phyloP scores from a whole-genome alignment of 2,113 vertebrate genomes.

The Acrocephalus arundinaceus region DNA sequence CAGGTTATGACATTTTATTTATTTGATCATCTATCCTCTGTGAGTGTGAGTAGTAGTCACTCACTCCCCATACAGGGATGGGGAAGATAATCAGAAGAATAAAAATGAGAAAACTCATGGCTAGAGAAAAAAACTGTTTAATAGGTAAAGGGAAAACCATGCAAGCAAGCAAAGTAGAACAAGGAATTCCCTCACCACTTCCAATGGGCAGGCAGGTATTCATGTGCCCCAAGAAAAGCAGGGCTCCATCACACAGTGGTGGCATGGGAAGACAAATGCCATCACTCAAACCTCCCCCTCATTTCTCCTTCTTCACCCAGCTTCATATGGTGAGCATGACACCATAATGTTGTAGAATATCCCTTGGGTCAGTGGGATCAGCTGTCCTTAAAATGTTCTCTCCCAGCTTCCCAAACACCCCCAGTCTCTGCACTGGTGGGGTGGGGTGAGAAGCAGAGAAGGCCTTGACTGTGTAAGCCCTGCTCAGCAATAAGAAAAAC shows the following conservation, averaged over 20 bases:
- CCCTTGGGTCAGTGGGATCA: not conserved
- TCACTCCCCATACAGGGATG: not conserved
- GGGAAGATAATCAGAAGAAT: not conserved
- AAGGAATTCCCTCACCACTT: not conserved
- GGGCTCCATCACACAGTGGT: not conserved
- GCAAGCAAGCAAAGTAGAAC: not conserved
- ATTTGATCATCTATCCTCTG: not conserved
- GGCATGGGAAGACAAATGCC: not conserved
- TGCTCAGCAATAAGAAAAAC: not conserved
- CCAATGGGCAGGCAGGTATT: not conserved
- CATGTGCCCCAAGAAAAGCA: not conserved
- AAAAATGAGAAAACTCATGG: not conserved
- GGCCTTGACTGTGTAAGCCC: not conserved
- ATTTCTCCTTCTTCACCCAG: not conserved
- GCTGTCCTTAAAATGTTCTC: not conserved
- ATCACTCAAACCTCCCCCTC: not conserved
- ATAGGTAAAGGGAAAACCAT: not conserved
- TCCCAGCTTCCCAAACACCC: not conserved
- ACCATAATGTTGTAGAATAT: not conserved
- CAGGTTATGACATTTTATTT: accelerated
- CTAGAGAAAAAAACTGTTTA: not conserved
- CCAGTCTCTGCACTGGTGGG: not conserved
- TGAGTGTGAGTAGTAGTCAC: not conserved
- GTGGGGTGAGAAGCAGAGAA: not conserved
- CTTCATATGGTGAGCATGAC: not conserved